phyloP scores from a whole-genome alignment of 1,140 invertebrate genomes.

The Drosophila kohkoa region DNA sequence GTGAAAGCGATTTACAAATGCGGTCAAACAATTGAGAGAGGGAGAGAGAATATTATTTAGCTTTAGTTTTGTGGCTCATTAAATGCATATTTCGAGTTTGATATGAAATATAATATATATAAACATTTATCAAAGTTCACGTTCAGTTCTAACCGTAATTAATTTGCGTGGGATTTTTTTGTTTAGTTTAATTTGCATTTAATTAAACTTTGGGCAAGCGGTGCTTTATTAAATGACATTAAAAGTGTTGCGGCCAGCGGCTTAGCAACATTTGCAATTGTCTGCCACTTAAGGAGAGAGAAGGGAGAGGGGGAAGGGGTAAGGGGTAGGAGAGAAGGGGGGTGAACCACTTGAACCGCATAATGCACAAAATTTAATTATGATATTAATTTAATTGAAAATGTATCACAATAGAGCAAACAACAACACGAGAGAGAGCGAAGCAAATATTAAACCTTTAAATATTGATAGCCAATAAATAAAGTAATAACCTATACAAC shows the following conservation, averaged over 20 bases:
- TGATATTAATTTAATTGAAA: slow-evolving; percentile 71
- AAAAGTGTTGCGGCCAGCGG: slow-evolving; percentile 45
- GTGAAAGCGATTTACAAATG: slow-evolving; percentile 9
- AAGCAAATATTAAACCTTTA: slow-evolving; percentile 63
- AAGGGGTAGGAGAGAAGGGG: neutral
- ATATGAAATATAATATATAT: neutral
- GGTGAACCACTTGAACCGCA: slow-evolving; percentile 10
- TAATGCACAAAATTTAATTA: slow-evolving; percentile 48
- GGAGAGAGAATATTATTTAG: slow-evolving; percentile 26
- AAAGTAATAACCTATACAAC: slow-evolving; percentile 49
- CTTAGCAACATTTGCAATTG: slow-evolving; percentile 40
- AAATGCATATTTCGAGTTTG: slow-evolving; percentile 26
- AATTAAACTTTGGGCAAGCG: slow-evolving; percentile 45
- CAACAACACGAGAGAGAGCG: neutral
- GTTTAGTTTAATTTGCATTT: slow-evolving; percentile 38
- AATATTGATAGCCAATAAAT: slow-evolving; percentile 74
- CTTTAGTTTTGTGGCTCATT: slow-evolving; percentile 22
- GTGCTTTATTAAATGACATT: slow-evolving; percentile 47
- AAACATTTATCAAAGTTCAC: slow-evolving; percentile 10
- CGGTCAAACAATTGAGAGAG: neutral
- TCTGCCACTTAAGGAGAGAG: slow-evolving; percentile 5
- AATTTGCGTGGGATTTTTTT: slow-evolving; percentile 26
- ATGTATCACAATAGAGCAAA: slow-evolving; percentile 43
- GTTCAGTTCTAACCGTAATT: slow-evolving; percentile 32
- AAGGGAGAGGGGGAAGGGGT: neutral